Evolutionary conservation across 2,888 invertebrate genomes (phyloP).

Genomic region (Actias luna): DNA sequence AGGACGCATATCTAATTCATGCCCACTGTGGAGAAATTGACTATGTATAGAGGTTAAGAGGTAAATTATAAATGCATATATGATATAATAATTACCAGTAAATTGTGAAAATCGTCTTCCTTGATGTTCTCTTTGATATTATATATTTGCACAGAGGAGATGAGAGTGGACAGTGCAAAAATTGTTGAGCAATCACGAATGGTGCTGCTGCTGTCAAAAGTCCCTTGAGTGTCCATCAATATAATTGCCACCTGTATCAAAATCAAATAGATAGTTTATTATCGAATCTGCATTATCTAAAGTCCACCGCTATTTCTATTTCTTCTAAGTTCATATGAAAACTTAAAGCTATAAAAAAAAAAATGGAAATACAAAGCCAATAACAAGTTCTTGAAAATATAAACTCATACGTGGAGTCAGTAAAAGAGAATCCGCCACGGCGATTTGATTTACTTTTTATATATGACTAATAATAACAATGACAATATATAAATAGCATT

Average conservation of each 20-base stretch:
- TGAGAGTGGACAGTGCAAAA: slow-evolving; percentile 89
- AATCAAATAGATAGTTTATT: neutral
- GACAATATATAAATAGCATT: too few relatives aligned
- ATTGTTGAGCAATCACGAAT: slow-evolving; percentile 93
- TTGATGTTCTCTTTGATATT: slow-evolving; percentile 92
- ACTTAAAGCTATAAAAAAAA: too few relatives aligned
- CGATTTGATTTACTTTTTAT: too few relatives aligned
- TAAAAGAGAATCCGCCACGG: too few relatives aligned
- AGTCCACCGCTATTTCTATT: too few relatives aligned
- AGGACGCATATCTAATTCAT: too few relatives aligned
- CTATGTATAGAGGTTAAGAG: neutral
- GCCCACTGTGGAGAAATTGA: neutral
- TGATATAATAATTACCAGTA: slow-evolving; percentile 77
- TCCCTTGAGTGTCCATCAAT: slow-evolving; percentile 93
- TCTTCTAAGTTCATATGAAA: too few relatives aligned
- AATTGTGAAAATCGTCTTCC: slow-evolving; percentile 95
- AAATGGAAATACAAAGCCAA: too few relatives aligned
- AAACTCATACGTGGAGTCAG: too few relatives aligned
- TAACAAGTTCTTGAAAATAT: too few relatives aligned
- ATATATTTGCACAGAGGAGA: slow-evolving; percentile 94
- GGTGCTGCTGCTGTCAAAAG: slow-evolving; percentile 96
- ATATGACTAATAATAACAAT: too few relatives aligned
- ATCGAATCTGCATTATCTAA: too few relatives aligned
- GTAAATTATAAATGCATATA: neutral
- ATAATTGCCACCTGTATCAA: slow-evolving; percentile 85